phyloP scores from a whole-genome alignment of 2,113 vertebrate genomes.

The Poecile atricapillus region DNA sequence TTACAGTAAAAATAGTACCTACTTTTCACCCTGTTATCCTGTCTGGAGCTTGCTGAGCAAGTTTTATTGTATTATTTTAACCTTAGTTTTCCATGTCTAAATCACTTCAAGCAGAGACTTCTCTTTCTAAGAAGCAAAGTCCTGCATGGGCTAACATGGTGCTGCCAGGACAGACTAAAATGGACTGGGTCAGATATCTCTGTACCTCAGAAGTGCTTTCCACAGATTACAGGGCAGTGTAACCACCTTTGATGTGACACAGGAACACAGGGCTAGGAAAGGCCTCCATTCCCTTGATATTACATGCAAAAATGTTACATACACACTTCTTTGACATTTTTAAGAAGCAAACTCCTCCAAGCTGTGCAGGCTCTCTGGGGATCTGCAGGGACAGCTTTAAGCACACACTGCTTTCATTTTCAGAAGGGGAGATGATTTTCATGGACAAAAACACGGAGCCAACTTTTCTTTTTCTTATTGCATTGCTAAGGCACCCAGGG shows the following conservation, averaged over 20 bases:
- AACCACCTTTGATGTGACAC: not conserved
- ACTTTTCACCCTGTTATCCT: not conserved
- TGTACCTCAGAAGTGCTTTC: not conserved
- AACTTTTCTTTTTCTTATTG: not conserved
- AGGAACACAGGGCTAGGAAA: not conserved
- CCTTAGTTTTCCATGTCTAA: conserved; percentile 31
- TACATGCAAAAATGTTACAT: not conserved
- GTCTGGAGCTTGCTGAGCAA: not conserved
- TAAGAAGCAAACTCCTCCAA: not conserved
- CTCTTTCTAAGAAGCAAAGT: not conserved
- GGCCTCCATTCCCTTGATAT: not conserved
- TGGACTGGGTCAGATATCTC: not conserved
- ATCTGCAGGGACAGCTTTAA: not conserved
- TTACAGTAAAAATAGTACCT: conserved; percentile 5
- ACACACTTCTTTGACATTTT: not conserved
- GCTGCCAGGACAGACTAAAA: not conserved
- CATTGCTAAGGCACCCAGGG: not conserved
- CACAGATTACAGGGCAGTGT: not conserved
- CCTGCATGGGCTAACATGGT: not conserved
- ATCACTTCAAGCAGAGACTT: not conserved
- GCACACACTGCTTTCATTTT: not conserved
- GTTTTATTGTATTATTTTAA: conserved; percentile 56
- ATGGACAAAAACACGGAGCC: not conserved
- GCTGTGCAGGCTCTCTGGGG: not conserved
- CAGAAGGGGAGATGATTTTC: not conserved